Conservation (phyloP, 2,113 vertebrate species). For the Bagarius yarrelli region DNA sequence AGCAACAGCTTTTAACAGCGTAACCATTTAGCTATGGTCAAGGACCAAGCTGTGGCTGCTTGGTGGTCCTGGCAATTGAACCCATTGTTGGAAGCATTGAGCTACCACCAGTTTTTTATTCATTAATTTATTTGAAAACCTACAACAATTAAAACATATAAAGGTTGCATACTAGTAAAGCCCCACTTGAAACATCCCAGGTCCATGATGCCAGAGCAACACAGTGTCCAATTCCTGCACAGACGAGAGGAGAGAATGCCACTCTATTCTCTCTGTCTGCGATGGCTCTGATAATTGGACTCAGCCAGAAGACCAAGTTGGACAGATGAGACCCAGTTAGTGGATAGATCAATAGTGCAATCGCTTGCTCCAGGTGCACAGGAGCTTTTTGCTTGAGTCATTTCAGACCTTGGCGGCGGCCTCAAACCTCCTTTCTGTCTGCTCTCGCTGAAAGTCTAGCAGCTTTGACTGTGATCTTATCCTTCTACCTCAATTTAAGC, state of each 20-base stretch:
- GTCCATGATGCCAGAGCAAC: background rate
- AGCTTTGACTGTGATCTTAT: constrained; percentile 51
- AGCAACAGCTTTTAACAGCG: too few relatives aligned
- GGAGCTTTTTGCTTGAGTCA: constrained; percentile 47
- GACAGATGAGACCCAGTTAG: constrained; percentile 67
- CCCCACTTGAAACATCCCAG: background rate
- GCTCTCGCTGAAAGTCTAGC: constrained; percentile 47
- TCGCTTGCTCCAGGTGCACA: constrained; percentile 65
- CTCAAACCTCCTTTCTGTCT: constrained; percentile 42
- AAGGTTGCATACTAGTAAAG: background rate
- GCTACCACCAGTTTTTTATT: too few relatives aligned
- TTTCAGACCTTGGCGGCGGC: constrained; percentile 50
- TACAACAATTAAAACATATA: too few relatives aligned
- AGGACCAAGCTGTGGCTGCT: too few relatives aligned
- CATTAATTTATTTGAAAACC: too few relatives aligned
- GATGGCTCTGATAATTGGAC: constrained; percentile 75
- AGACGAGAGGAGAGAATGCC: constrained; percentile 72
- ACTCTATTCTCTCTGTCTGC: constrained; percentile 60
- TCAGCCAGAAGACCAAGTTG: constrained; percentile 64
- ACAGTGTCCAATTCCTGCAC: constrained; percentile 53
- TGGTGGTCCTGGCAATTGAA: too few relatives aligned
- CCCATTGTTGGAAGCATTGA: too few relatives aligned
- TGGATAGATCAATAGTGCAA: constrained; percentile 71
- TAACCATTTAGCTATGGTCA: too few relatives aligned
- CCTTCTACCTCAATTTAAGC: constrained; percentile 57